Evolutionary conservation across 2,797 vertebrate genomes (phyloP).

Genomic region (Trichosurus vulpecula): DNA sequence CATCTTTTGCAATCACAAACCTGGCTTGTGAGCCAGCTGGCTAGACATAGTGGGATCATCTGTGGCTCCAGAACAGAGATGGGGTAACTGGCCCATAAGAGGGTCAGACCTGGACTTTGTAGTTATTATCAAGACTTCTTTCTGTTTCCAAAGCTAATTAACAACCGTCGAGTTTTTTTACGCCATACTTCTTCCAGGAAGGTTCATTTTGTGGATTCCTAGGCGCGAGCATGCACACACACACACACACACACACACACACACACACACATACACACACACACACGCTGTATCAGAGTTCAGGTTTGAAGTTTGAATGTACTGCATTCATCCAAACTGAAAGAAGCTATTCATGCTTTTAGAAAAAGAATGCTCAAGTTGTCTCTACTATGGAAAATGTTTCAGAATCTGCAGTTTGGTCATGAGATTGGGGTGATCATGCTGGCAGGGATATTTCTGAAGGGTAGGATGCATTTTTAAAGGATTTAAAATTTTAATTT

Average conservation of each 20-base stretch:
- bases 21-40: neutral
- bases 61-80: neutral
- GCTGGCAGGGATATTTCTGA: neutral
- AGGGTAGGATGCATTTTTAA: conserved; percentile 5
- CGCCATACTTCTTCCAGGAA: conserved; percentile 47
- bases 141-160: neutral
- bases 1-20: neutral
- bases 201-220: conserved; percentile 46
- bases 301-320: conserved; percentile 24
- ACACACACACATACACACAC: neutral
- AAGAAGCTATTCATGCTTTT: neutral
- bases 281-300: conserved; percentile 18
- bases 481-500: conserved; percentile 18
- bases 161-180: conserved; percentile 21
- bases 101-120: neutral
- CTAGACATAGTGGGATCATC: neutral
- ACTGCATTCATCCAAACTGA: neutral
- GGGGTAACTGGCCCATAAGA: accelerated
- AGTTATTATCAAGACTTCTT: neutral
- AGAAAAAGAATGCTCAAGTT: neutral
- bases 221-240: accelerated
- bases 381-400: neutral
- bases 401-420: neutral
- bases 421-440: neutral
- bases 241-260: conserved; percentile 14